These are phyloP conservation scores for Phaonia tiefii DNA, from an alignment of 2,888 invertebrate genomes.

Conservation along the genomic window DNA sequence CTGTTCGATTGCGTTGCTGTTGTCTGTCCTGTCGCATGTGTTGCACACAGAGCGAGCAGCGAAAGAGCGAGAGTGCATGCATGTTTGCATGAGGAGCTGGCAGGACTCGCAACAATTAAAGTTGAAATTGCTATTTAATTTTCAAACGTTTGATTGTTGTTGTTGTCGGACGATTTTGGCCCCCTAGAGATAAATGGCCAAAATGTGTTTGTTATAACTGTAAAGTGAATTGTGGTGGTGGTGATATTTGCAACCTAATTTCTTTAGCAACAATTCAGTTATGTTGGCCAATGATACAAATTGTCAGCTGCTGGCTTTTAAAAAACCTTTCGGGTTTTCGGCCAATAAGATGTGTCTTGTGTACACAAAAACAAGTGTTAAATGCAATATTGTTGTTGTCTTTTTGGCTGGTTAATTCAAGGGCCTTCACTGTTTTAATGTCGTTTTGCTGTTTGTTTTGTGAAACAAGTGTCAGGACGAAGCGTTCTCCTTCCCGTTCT, in stretches of 20 bases:
- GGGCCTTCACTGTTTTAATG: conserved; percentile 10
- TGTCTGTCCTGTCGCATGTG: too few relatives aligned
- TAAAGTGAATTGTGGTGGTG: conserved; percentile 2
- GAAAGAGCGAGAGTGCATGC: neutral
- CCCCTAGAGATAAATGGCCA: neutral
- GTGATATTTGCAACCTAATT: conserved; percentile 16
- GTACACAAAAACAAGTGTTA: conserved; percentile 65
- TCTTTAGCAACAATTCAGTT: conserved; percentile 33
- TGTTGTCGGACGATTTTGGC: neutral
- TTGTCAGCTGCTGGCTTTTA: conserved; percentile 55
- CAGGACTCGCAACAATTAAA: conserved; percentile 37
- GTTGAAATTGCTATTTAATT: conserved; percentile 52
- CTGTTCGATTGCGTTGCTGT: too few relatives aligned
- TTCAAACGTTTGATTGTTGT: conserved; percentile 24
- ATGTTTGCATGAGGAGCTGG: too few relatives aligned
- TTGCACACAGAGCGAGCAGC: too few relatives aligned
- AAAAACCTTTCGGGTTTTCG: conserved; percentile 45
- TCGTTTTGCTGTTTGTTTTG: conserved; percentile 4
- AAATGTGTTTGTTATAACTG: conserved; percentile 38
- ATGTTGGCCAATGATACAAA: neutral
- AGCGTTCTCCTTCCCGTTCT: too few relatives aligned
- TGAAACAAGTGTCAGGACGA: conserved; percentile 44
- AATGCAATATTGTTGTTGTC: conserved; percentile 31
- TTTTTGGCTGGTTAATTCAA: neutral
- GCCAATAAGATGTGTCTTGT: too few relatives aligned